Conservation (phyloP, 2,797 vertebrate species). For the Gephyroberyx darwinii region DNA sequence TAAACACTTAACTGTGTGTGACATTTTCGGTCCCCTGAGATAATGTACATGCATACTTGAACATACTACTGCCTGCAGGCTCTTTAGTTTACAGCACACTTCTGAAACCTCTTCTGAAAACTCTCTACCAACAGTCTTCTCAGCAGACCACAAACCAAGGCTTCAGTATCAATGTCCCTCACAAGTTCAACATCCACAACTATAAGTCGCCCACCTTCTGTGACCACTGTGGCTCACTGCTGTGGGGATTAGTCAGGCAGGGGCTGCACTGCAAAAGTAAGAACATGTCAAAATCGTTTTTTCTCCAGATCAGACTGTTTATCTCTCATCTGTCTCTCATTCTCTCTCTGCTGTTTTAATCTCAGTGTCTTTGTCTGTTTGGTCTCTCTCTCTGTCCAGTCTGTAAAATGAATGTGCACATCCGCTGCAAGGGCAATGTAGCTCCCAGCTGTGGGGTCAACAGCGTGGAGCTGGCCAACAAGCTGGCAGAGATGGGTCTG, state of each 20-base stretch:
- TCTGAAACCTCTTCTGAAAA: neutral
- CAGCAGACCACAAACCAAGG: constrained; percentile 87
- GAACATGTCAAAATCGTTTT: constrained; percentile 17
- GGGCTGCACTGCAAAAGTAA: constrained; percentile 98
- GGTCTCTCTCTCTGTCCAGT: constrained; percentile 74
- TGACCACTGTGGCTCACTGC: constrained; percentile 95
- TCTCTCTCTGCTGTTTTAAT: neutral
- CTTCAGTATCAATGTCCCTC: constrained; percentile 97
- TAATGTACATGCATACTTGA: neutral
- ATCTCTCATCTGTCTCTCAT: neutral
- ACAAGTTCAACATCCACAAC: constrained; percentile 94
- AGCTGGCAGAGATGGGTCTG: constrained; percentile 93
- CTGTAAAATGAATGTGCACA: constrained; percentile 98
- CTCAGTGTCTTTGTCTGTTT: constrained; percentile 35
- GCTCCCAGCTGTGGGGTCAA: constrained; percentile 97
- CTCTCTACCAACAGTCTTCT: neutral
- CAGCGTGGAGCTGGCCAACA: constrained; percentile 92
- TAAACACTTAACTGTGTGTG: neutral
- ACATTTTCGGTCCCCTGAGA: neutral
- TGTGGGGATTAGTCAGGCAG: constrained; percentile 94
- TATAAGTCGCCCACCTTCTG: constrained; percentile 97
- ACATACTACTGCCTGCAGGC: neutral
- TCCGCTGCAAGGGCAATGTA: constrained; percentile 93
- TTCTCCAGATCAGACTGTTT: neutral
- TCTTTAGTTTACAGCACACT: neutral